Evolutionary conservation across 1,140 invertebrate genomes (phyloP).

Genomic region (Drosophila auraria): DNA sequence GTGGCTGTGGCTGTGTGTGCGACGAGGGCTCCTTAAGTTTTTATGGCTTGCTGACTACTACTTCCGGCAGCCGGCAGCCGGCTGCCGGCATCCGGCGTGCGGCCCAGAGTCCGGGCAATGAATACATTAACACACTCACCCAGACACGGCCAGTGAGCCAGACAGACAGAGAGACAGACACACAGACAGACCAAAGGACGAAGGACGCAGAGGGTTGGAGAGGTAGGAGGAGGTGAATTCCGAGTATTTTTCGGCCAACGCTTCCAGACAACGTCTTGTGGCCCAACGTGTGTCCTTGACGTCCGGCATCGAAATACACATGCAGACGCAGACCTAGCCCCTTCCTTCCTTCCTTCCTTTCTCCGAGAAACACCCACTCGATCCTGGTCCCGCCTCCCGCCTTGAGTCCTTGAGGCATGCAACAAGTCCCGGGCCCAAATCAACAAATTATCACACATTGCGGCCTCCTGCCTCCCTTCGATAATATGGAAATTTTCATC

Average conservation of each 20-base stretch:
- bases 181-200: neutral
- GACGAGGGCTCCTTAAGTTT: constrained; percentile 70
- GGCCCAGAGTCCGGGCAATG: constrained; percentile 53
- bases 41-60: constrained; percentile 83
- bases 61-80: constrained; percentile 65
- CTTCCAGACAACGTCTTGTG: constrained; percentile 39
- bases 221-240: neutral
- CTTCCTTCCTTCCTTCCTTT: neutral
- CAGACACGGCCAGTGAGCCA: constrained; percentile 37
- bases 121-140: constrained; percentile 79
- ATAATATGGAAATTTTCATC: constrained; percentile 83
- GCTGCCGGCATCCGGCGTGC: constrained; percentile 19
- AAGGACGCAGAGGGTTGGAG: neutral
- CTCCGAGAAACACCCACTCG: constrained; percentile 14
- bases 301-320: constrained; percentile 63
- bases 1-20: constrained; percentile 9
- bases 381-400: constrained; percentile 8
- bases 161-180: constrained; percentile 6
- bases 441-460: constrained; percentile 76
- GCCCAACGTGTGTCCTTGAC: constrained; percentile 46
- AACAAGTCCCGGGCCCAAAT: constrained; percentile 71
- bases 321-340: constrained; percentile 17
- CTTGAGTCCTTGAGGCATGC: constrained; percentile 33
- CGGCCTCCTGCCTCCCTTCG: constrained; percentile 55
- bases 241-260: constrained; percentile 17